Conservation (phyloP, 2,797 vertebrate genomes). For the Sylvilagus floridanus region DNA sequence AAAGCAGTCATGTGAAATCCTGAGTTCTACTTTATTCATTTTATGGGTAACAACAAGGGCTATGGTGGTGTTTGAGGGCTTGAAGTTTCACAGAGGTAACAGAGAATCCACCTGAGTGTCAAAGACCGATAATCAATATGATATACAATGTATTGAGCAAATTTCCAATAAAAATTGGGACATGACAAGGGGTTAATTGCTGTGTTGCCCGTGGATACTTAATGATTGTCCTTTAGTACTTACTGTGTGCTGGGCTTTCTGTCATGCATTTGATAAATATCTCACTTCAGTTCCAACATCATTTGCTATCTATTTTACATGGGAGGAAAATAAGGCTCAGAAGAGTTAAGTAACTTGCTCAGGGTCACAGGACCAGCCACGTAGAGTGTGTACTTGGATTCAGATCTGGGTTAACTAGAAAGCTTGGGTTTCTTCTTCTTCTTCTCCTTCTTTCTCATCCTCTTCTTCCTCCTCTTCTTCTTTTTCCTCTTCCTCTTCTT, state of each 20-base stretch:
- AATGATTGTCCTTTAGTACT: background rate
- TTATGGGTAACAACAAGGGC: background rate
- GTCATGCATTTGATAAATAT: background rate
- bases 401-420: background rate
- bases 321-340: background rate
- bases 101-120: background rate
- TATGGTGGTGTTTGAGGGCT: background rate
- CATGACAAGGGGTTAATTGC: background rate
- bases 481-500: too few species aligned
- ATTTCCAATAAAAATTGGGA: background rate
- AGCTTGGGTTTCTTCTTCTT: background rate
- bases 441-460: too few species aligned
- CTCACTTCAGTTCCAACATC: background rate
- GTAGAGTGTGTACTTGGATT: background rate
- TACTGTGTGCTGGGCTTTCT: background rate
- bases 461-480: too few species aligned
- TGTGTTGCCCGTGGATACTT: background rate
- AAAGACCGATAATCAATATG: background rate
- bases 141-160: background rate
- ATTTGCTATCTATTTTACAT: background rate
- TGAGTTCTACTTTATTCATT: conserved; percentile 5
- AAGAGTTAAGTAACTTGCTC: background rate
- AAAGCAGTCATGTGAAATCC: background rate
- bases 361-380: background rate
- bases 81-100: background rate